Evolutionary conservation across 2,113 vertebrate genomes (phyloP).

Genomic region (Poeciliopsis retropinna): DNA sequence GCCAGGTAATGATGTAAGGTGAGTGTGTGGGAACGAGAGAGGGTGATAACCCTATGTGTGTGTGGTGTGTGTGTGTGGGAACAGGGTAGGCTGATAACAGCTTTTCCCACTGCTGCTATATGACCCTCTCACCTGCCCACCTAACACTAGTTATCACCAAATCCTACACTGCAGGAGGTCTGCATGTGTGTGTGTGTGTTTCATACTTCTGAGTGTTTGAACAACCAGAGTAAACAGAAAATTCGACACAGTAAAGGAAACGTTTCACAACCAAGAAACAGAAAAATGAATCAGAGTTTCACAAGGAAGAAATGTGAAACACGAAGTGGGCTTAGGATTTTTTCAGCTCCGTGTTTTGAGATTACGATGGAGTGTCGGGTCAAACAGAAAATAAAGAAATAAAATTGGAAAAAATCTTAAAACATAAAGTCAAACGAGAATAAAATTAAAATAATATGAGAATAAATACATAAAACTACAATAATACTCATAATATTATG

Average conservation of each 20-base stretch:
- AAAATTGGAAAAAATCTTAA: too few species aligned
- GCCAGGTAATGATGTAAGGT: conserved; percentile 99
- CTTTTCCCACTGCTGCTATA: conserved; percentile 91
- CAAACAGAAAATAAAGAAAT: too few species aligned
- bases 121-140: conserved; percentile 83
- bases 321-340: not conserved
- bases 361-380: too few species aligned
- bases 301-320: conserved; percentile 72
- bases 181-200: conserved; percentile 21
- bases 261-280: conserved; percentile 12
- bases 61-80: conserved; percentile 84
- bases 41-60: conserved; percentile 82
- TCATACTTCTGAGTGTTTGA: conserved; percentile 33
- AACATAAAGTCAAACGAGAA: too few species aligned
- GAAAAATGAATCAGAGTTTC: conserved; percentile 72
- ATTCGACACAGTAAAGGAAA: not conserved
- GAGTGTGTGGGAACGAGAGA: conserved; percentile 99
- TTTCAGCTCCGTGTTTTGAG: too few species aligned
- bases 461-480: too few species aligned
- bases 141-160: conserved; percentile 92
- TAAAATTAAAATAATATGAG: too few species aligned
- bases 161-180: conserved; percentile 81
- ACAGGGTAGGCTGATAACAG: conserved; percentile 92
- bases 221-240: conserved; percentile 22
- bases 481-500: too few species aligned